A percentile compares a stretch with the other conserved stretches of the same genome.
Evolutionary conservation across 1,140 invertebrate species (phyloP).

Genomic region (Zaprionus kolodkinae): DNA sequence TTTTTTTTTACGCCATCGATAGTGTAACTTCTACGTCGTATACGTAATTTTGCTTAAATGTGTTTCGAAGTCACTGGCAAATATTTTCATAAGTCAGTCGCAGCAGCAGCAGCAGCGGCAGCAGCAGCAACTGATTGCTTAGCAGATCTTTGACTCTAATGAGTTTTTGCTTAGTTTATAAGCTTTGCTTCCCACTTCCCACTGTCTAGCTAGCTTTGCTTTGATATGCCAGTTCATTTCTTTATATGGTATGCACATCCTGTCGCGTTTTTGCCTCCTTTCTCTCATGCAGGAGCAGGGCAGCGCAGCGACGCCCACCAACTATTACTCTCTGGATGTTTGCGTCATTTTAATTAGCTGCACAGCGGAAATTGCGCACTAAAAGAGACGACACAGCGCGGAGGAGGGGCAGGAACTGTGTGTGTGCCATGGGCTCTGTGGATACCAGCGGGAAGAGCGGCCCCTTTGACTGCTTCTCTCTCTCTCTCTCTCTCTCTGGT

Average conservation of each 20-base stretch:
- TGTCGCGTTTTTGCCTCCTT: conserved; percentile 52
- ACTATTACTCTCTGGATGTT: conserved; percentile 48
- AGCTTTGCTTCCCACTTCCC: neutral
- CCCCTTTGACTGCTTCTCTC: conserved; percentile 6
- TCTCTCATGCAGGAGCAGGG: conserved; percentile 8
- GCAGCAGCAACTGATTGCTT: neutral
- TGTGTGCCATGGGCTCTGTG: neutral
- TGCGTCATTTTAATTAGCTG: conserved; percentile 77
- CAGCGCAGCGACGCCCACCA: conserved; percentile 3
- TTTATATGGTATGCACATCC: conserved; percentile 57
- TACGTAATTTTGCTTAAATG: neutral
- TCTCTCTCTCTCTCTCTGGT: neutral
- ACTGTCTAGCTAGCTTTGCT: neutral
- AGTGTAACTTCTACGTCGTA: neutral
- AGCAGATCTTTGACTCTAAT: conserved; percentile 21
- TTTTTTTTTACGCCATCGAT: conserved; percentile 32
- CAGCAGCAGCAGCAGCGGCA: too few species aligned
- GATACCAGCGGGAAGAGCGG: too few species aligned
- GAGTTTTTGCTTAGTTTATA: conserved; percentile 21
- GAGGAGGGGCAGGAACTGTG: too few species aligned
- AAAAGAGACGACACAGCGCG: conserved; percentile 25
- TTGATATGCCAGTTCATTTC: conserved; percentile 38
- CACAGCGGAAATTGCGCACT: conserved; percentile 62
- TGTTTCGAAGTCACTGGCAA: neutral
- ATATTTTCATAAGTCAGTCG: conserved; percentile 13